Conservation (phyloP, 1,140 invertebrate species). For the Metopolophium dirhodum region DNA sequence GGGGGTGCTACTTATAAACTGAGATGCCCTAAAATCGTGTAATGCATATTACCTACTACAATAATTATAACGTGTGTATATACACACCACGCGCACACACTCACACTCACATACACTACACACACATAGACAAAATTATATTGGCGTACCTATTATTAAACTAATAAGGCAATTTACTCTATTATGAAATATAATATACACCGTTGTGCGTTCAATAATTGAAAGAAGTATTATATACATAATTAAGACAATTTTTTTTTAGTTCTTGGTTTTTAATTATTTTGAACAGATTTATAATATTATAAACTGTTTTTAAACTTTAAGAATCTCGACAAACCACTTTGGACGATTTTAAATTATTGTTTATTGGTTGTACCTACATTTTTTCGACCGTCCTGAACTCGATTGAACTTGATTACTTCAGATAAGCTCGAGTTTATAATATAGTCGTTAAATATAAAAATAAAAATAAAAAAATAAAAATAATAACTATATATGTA, state of each 20-base stretch:
- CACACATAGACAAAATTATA: not conserved
- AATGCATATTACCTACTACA: not conserved
- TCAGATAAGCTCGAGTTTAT: not conserved
- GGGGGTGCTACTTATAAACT: not conserved
- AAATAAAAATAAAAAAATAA: not conserved
- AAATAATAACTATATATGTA: not conserved
- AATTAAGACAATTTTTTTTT: conserved; percentile 11
- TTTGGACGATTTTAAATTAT: conserved; percentile 1
- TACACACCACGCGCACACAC: not conserved
- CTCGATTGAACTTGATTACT: not conserved
- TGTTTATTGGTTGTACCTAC: not conserved
- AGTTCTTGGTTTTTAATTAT: conserved; percentile 12
- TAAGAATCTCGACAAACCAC: not conserved
- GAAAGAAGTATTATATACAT: not conserved
- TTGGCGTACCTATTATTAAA: not conserved
- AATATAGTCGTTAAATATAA: not conserved
- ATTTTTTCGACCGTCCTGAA: not conserved
- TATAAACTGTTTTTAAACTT: not conserved
- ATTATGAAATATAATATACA: not conserved
- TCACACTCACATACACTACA: not conserved
- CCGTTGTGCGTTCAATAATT: not conserved
- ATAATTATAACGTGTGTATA: not conserved
- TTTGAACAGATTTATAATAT: not conserved
- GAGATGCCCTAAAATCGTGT: not conserved
- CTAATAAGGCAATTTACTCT: conserved; percentile 11